phyloP scores from a whole-genome alignment of 2,113 vertebrate genomes.

The Butastur rufipennis region DNA sequence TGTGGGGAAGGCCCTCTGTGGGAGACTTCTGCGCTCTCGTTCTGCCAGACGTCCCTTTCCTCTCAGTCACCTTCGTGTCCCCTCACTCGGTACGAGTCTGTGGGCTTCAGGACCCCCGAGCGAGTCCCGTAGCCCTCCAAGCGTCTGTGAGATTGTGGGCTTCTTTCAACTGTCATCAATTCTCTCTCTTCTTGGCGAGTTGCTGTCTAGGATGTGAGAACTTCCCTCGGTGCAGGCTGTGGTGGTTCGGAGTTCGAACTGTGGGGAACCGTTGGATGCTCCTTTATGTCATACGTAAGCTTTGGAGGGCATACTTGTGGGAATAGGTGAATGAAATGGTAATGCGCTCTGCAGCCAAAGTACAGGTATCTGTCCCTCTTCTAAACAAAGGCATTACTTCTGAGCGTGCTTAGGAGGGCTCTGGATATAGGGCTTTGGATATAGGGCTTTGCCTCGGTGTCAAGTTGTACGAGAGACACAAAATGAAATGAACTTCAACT shows the following conservation, averaged over 20 bases:
- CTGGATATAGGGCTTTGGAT: neutral
- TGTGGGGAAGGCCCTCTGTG: no score
- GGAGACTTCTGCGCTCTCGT: rapidly evolving
- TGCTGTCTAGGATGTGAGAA: neutral
- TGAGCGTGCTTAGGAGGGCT: neutral
- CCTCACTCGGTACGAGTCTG: rapidly evolving
- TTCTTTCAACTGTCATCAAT: rapidly evolving
- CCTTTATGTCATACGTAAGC: neutral
- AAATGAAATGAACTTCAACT: neutral
- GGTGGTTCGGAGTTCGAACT: neutral
- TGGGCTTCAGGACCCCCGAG: no score
- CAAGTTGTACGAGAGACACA: neutral
- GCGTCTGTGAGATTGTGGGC: neutral
- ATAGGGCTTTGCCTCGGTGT: neutral
- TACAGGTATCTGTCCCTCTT: neutral
- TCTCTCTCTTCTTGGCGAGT: neutral
- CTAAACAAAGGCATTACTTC: rapidly evolving
- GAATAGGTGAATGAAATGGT: neutral
- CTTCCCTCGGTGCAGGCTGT: neutral
- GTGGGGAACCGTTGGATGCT: rapidly evolving
- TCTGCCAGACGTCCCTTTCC: neutral
- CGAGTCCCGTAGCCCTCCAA: no score
- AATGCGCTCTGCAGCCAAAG: neutral
- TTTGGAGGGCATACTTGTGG: neutral
- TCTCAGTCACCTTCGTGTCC: rapidly evolving